Evolutionary conservation across 2,797 vertebrate species (phyloP), one percentile per base, ranked within the genome.

Genomic region (Columba guinea): DNA sequence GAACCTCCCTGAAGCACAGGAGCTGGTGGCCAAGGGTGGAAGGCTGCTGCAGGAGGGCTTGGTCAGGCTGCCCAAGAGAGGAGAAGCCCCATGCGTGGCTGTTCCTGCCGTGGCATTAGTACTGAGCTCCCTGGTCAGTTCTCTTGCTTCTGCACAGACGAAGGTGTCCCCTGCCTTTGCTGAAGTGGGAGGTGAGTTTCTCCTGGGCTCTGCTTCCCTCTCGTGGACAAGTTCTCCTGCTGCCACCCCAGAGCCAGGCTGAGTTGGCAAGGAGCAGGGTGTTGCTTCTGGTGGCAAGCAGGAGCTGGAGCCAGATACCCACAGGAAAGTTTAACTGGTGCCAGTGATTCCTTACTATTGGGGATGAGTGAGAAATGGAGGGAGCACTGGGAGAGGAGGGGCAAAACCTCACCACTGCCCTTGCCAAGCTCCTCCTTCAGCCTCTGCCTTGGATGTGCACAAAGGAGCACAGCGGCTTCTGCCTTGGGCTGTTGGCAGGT

Each of bases 141-240:
- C 18, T 48, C 35, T 34, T 4, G 37, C 51, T 78, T 27, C 35
- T 35, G 39, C n/a, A 1, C 39, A 34, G 51, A 34, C 6, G 4
- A 13, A 30, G 62, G 35, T 49, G 24, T 44, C 8, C 1, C 20
- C 1, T 74, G 32, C 44, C 26, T 32, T 24, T 37, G n/a, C 64
- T 27, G 26, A 9, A 2, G 5, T 18, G 11, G 60, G 20, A 79
- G 55, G 27, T 3, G 34, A 32, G 34, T 60, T 87, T 68, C 44
- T 84, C 13, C 21, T 0, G 3, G 76, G 41, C 56, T 94, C 63
- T 93, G 89, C 93, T 90, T 68, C 95, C 93, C 86, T 92, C 95
- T 92, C 78, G 39, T 74, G 90, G 93, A 46, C 4, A 12, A 63
- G 48, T 0, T 0, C 10, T 73, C 28, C 58, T 41, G 35, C 49